Conservation (phyloP, 1,140 invertebrate species). For the Ostrea denselamellosa region DNA sequence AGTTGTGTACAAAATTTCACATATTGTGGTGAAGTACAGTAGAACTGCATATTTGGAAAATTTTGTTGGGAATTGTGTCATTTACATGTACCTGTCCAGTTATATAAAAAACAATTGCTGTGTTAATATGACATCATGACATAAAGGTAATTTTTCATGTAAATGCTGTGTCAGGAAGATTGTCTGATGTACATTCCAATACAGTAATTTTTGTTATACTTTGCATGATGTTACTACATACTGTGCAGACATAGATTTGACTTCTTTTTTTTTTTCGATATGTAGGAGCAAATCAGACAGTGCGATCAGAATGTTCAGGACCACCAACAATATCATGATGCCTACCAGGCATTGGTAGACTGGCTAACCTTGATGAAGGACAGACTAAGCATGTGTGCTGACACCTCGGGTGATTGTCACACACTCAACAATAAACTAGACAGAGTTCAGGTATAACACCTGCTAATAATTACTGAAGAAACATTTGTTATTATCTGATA, state of each 20-base stretch:
- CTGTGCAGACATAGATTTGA: background rate
- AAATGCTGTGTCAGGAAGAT: no score
- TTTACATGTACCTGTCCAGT: no score
- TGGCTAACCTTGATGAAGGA: conserved; percentile 90
- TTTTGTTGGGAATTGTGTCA: no score
- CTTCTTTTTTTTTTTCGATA: background rate
- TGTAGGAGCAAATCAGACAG: conserved; percentile 84
- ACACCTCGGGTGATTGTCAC: conserved; percentile 91
- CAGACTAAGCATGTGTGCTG: conserved; percentile 91
- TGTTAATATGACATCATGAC: no score
- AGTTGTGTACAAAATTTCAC: no score
- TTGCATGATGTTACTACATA: no score
- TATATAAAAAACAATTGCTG: no score
- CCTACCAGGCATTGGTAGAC: conserved; percentile 70
- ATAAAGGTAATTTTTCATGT: no score
- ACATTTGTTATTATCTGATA: background rate
- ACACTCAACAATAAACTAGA: conserved; percentile 93
- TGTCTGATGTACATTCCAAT: no score
- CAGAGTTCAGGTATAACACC: conserved; percentile 84
- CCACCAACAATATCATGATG: conserved; percentile 83
- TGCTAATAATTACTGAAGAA: background rate
- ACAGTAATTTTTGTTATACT: no score
- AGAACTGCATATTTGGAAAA: no score
- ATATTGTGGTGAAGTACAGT: no score
- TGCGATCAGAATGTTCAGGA: conserved; percentile 91